Base-by-base conservation (phyloP, 2,888 invertebrate species). In the Hypena proboscidalis region DNA sequence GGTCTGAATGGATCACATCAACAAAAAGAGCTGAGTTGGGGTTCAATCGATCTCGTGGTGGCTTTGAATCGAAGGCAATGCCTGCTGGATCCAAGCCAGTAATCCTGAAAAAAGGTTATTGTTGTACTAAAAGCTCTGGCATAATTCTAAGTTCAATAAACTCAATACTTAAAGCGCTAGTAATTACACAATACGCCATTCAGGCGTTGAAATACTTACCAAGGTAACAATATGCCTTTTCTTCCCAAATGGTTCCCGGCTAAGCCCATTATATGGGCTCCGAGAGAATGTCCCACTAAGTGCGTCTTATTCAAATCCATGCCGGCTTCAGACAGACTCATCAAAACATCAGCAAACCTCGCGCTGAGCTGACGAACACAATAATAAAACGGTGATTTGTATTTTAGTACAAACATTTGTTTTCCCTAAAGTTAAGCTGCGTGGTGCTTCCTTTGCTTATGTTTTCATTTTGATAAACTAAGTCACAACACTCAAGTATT, bases 41-140 rank as follows among this genome's bases (percentile, higher is more conserved):
- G 44, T 74, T 75, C 7, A 90, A 52, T 45, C 80, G 74, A 3
- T 67, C 52, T 1, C 39, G 9, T 0, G 61, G 41, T 0, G 67
- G 71, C 52, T 74, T 82, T 26, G 38, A 64, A 23, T 88, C 87
- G 27, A 86, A 86, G 0, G 74, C 70, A 1, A 74, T 44, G 10
- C 70, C 71, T 0, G 90, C 84, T 0, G 90, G 89, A 51, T 90
- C 90, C 27, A 90, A 64, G 0, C 83, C 90, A 7, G 82, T 86
- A 13, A 89, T 85, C 77, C 89, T 89, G 59, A 52, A 56, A 40
- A 37, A 14, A 2, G 4, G n/a, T n/a, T n/a, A n/a, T n/a, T n/a
- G n/a, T n/a, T n/a, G n/a, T n/a, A n/a, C n/a, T n/a, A n/a, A n/a
- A n/a, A n/a, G n/a, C n/a, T n/a, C n/a, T n/a, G n/a, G n/a, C n/a